Evolutionary conservation across 2,797 vertebrate genomes (phyloP).

Genomic region (Garrulus glandarius): DNA sequence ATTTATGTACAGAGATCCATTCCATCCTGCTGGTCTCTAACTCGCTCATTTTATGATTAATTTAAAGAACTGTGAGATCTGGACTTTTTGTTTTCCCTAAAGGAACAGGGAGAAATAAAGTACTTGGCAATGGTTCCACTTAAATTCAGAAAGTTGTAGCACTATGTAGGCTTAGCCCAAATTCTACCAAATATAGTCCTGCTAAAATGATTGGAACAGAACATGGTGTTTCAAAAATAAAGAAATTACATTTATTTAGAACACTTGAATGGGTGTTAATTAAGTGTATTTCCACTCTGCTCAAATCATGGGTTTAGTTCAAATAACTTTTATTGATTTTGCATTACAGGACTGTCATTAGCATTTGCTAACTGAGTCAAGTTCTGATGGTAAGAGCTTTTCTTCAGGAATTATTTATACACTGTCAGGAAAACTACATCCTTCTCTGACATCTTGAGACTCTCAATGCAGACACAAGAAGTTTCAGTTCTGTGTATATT

Average conservation of each 20-base stretch:
- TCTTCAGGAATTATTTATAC: conserved; percentile 36
- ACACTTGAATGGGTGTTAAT: conserved; percentile 16
- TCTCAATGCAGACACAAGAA: background rate
- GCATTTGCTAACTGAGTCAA: background rate
- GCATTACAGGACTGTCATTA: conserved; percentile 10
- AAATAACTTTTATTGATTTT: conserved; percentile 35
- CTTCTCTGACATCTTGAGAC: background rate
- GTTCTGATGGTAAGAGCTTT: background rate
- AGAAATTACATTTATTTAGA: conserved; percentile 8
- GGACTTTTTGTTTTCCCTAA: background rate
- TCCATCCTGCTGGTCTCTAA: background rate
- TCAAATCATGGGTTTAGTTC: background rate
- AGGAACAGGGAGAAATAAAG: background rate
- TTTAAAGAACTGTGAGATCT: background rate
- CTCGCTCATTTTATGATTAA: background rate
- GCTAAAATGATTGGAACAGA: conserved; percentile 29
- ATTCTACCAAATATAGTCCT: background rate
- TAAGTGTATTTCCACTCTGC: background rate
- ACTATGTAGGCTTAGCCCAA: background rate
- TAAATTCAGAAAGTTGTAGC: background rate
- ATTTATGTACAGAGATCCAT: background rate
- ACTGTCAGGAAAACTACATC: conserved; percentile 1
- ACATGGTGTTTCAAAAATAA: conserved; percentile 39
- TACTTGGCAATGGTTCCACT: conserved; percentile 16
- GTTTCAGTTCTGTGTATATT: background rate